Evolutionary conservation across 2,113 vertebrate species (phyloP), one percentile per base, ranked within the genome.

Genomic region (Scomber scombrus): DNA sequence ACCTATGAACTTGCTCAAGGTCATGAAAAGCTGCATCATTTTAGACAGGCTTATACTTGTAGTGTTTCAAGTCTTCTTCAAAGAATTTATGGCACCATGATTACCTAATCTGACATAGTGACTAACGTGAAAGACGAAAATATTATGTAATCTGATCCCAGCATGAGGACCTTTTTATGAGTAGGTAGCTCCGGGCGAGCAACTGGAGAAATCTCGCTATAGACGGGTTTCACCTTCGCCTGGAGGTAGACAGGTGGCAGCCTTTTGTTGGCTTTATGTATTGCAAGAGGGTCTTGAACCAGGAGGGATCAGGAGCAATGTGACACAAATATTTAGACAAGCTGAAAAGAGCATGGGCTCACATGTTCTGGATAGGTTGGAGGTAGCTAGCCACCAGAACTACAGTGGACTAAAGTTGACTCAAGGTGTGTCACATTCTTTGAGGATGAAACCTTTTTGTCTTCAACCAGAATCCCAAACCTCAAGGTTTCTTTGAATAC

Each of bases 161-260:
- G 34, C 34, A 40, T 40, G 11, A 76, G 71, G 57, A 82, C 64
- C 65, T 40, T 55, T 64, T 75, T 58, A 62, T 57, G 68, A 75
- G 58, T 9, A 7, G 23, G 31, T 40, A 19, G 40, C 73, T 80
- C 13, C 45, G n/a, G 84, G 72, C 63, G 7, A 77, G 80, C 19
- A 74, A 79, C 51, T 58, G 23, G 73, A 70, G 81, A 65, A 16
- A 51, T 66, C 65, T 49, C 8, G 26, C 60, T n/a, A 16, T 61
- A 61, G 55, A 40, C 10, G 9, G 60, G 12, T 75, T 60, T 64
- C 40, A 23, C 5, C 13, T 1, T 11, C 5, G 40, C 87, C 83
- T 80, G 11, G 9, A 86, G 83, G 75, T 23, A 71, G 58, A 70
- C 85, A 85, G 85, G 87, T 88, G 87, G 80, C 29, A 1, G 58